phyloP scores from a whole-genome alignment of 30 jellyfish, hydroid and myxozoan genomes.

The Morbakka virulenta region DNA sequence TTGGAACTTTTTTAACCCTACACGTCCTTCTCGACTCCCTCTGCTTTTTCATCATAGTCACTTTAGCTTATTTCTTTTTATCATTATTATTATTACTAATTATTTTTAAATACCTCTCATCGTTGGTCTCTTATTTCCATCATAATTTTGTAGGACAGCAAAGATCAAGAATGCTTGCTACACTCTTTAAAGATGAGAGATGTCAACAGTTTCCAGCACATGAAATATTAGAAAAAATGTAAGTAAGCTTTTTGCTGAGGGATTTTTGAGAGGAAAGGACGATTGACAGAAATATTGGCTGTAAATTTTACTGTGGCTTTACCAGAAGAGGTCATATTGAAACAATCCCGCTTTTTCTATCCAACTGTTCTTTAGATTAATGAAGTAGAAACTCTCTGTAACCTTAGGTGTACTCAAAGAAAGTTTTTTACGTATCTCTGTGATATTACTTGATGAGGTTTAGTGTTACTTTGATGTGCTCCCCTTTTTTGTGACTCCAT shows the following conservation, averaged over 20 bases:
- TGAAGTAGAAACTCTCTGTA: too few relatives aligned
- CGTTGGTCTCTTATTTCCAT: not conserved
- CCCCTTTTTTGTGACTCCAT: too few relatives aligned
- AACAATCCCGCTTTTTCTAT: not conserved
- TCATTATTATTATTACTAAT: not conserved
- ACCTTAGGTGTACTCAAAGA: too few relatives aligned
- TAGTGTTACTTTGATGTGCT: too few relatives aligned
- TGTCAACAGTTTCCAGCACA: constrained; percentile 90
- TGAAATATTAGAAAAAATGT: constrained; percentile 83
- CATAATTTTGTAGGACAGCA: constrained; percentile 54
- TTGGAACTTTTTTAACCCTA: too few relatives aligned
- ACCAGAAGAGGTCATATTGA: not conserved
- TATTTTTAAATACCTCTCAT: not conserved
- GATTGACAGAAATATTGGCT: not conserved
- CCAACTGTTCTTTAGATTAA: not conserved
- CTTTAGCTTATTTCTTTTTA: not conserved
- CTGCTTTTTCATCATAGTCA: not conserved
- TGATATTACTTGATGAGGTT: too few relatives aligned
- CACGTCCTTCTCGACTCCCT: too few relatives aligned
- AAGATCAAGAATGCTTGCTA: constrained; percentile 87
- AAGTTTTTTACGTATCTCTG: too few relatives aligned
- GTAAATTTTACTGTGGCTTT: not conserved
- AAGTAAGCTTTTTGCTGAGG: too few relatives aligned
- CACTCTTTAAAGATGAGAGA: constrained; percentile 79
- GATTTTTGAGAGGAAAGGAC: too few relatives aligned